Evolutionary conservation across 2,797 vertebrate species (phyloP).

Genomic region (Diplodus sargus): DNA sequence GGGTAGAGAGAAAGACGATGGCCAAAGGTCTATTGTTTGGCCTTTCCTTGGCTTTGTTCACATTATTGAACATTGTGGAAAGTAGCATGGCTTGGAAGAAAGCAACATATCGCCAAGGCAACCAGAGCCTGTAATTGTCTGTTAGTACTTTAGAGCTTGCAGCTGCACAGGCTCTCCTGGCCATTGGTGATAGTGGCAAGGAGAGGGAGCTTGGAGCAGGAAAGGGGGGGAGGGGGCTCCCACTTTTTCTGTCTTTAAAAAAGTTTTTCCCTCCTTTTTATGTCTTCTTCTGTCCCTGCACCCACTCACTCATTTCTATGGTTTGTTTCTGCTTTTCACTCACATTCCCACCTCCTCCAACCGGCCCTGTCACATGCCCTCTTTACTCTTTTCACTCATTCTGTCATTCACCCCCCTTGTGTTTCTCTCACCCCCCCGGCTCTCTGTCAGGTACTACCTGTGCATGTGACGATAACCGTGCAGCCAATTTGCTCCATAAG

Average conservation of each 20-base stretch:
- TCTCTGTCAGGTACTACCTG: slow-evolving; percentile 43
- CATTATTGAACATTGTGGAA: slow-evolving; percentile 84
- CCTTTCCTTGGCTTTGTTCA: slow-evolving; percentile 86
- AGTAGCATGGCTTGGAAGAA: slow-evolving; percentile 84
- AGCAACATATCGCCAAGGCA: slow-evolving; percentile 76
- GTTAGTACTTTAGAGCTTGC: slow-evolving; percentile 82
- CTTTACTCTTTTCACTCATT: slow-evolving; percentile 62
- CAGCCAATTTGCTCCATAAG: slow-evolving; percentile 42
- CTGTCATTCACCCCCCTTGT: slow-evolving; percentile 46
- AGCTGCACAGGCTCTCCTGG: slow-evolving; percentile 76
- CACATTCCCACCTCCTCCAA: slow-evolving; percentile 54
- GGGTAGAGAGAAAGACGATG: slow-evolving; percentile 77
- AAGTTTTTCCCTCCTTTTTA: slow-evolving; percentile 38
- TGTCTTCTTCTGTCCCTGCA: slow-evolving; percentile 7
- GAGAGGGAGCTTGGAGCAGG: slow-evolving; percentile 20
- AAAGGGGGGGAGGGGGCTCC: slow-evolving; percentile 31
- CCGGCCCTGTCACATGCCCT: slow-evolving; percentile 48
- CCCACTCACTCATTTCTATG: slow-evolving; percentile 29
- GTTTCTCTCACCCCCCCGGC: not conserved
- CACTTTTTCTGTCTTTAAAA: slow-evolving; percentile 26
- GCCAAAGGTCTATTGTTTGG: slow-evolving; percentile 84
- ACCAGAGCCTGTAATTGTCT: slow-evolving; percentile 84
- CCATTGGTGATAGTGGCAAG: slow-evolving; percentile 59
- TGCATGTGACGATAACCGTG: slow-evolving; percentile 46
- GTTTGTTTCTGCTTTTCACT: slow-evolving; percentile 48